Evolutionary conservation across 2,797 vertebrate species (phyloP).

Genomic region (Hypotaenidia okinawae): DNA sequence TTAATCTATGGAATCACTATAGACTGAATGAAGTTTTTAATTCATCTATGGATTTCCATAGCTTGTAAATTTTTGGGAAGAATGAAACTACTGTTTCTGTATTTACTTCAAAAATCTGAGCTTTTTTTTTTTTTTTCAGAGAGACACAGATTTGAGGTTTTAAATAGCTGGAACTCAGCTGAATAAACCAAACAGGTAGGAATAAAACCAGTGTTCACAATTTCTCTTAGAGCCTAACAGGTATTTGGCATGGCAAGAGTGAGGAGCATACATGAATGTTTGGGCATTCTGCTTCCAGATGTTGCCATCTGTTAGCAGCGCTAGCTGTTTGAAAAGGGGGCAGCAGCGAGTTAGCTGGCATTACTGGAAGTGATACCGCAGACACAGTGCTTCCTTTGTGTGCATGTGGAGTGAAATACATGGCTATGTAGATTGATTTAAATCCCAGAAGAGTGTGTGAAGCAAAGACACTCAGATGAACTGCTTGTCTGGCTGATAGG

Average conservation of each 20-base stretch:
- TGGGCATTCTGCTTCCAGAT: not conserved
- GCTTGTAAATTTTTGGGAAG: not conserved
- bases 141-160: not conserved
- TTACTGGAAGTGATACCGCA: not conserved
- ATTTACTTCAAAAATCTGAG: not conserved
- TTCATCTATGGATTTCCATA: not conserved
- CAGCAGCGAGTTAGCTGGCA: not conserved
- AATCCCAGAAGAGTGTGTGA: conserved; percentile 25
- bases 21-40: not conserved
- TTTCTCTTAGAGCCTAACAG: not conserved
- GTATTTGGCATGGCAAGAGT: not conserved
- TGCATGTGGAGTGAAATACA: not conserved
- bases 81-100: not conserved
- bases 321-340: not conserved
- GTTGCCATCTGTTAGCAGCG: not conserved
- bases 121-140: not conserved
- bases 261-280: not conserved
- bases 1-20: not conserved
- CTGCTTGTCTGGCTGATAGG: conserved; percentile 40
- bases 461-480: conserved; percentile 18
- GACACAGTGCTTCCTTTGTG: not conserved
- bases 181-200: not conserved
- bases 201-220: not conserved
- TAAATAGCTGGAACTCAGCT: not conserved
- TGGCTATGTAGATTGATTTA: not conserved